Percentiles rank a stretch among this genome's conserved stretches.
phyloP scores from a whole-genome alignment of 1,140 invertebrate genomes.

The Melipona quadrifasciata region DNA sequence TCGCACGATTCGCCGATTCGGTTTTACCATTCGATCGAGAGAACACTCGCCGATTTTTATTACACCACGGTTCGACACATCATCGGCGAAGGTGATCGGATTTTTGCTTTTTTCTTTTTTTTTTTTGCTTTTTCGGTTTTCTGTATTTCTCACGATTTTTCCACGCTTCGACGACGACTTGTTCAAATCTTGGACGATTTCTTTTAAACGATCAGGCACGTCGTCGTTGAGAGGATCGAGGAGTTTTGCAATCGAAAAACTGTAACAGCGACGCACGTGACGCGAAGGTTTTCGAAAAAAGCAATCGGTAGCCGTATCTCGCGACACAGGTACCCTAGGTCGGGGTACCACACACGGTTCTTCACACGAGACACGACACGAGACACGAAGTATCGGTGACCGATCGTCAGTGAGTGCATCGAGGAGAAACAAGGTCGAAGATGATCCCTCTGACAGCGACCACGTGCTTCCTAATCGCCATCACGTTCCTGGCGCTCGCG shows the following conservation, averaged over 20 bases:
- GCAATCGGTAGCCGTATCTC: neutral
- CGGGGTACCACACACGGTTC: neutral
- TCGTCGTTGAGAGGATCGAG: neutral
- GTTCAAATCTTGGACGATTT: no score
- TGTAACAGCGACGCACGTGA: neutral
- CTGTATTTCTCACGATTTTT: no score
- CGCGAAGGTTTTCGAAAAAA: neutral
- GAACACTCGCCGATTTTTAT: neutral
- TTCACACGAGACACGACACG: neutral
- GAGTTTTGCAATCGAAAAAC: neutral
- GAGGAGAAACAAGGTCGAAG: neutral
- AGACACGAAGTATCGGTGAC: neutral
- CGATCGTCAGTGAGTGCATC: neutral
- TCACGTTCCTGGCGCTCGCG: slow-evolving; percentile 62
- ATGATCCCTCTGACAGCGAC: slow-evolving; percentile 69
- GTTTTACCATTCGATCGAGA: neutral
- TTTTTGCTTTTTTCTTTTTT: neutral
- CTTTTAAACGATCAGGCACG: neutral
- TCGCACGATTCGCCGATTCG: no score
- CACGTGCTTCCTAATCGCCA: slow-evolving; percentile 67
- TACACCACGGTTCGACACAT: neutral
- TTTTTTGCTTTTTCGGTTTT: no score
- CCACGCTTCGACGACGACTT: no score
- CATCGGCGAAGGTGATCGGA: slow-evolving; percentile 18
- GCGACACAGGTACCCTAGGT: slow-evolving; percentile 16